Conservation (phyloP, 1,140 invertebrate genomes). For the Aricia agestis region DNA sequence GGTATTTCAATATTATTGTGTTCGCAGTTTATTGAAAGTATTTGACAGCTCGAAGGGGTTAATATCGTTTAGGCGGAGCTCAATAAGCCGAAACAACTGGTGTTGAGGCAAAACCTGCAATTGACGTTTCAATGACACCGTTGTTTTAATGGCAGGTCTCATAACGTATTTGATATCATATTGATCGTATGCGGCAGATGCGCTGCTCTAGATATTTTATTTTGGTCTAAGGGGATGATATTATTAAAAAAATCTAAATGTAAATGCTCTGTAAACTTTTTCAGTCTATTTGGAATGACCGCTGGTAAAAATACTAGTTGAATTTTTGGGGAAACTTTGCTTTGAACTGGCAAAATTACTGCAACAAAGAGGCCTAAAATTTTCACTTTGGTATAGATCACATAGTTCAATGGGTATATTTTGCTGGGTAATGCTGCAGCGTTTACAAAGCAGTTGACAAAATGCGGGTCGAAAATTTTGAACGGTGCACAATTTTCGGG, state of each 20-base stretch:
- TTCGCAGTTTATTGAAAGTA: constrained; percentile 63
- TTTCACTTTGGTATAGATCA: constrained; percentile 1
- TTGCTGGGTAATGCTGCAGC: constrained; percentile 39
- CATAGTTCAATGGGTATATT: constrained; percentile 18
- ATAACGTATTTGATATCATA: constrained; percentile 20
- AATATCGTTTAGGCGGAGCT: constrained; percentile 72
- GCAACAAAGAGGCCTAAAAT: background rate
- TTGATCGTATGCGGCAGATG: constrained; percentile 18
- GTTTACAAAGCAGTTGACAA: constrained; percentile 55
- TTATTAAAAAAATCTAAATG: background rate
- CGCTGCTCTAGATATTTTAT: constrained; percentile 13
- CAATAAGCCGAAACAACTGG: constrained; percentile 74
- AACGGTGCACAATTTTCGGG: constrained; percentile 70
- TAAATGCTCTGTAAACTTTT: background rate
- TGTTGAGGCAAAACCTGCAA: constrained; percentile 68
- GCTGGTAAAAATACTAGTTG: background rate
- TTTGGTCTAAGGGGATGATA: background rate
- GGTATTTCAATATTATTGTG: constrained; percentile 46
- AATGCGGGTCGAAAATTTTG: constrained; percentile 69
- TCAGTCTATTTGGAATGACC: background rate
- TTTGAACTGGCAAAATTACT: constrained; percentile 7
- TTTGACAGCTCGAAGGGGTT: constrained; percentile 74
- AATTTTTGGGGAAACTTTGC: background rate
- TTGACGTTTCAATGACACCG: constrained; percentile 66
- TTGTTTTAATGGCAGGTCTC: constrained; percentile 37